Evolutionary conservation across 2,113 vertebrate genomes (phyloP), one percentile per base, ranked within the genome.

Genomic region (Sander lucioperca): DNA sequence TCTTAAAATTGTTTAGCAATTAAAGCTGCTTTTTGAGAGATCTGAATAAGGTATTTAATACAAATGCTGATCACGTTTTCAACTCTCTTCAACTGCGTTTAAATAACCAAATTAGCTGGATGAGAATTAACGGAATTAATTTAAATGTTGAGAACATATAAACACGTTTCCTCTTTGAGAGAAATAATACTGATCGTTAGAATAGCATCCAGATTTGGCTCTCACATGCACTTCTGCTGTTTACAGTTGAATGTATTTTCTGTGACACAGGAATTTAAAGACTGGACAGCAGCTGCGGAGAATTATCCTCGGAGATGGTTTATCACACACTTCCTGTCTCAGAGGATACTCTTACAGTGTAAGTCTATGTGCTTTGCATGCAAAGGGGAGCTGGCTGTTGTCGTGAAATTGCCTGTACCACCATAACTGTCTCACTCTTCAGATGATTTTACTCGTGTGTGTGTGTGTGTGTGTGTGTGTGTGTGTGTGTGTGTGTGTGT

Each of bases 291-390:
- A 93, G 80, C 86, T 94, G 63, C 63, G 14, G 62, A 92, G 48
- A 45, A 62, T 94, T n/a, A 4, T 47, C n/a, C 82, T 94, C 0
- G 66, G 45, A 57, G 86, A 83, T 0, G 54, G 30, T 62, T 78
- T 92, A n/a, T 84, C 83, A 1, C 83, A 87, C 79, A 85, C 80
- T 0, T 59, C 78, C 63, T 93, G 94, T 58, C 91, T 94, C 61
- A 84, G 86, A 81, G 94, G 89, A 72, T 94, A 82, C 79, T 90
- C 91, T 23, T 25, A 23, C 85, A 12, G 72, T 14, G 94, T 93
- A 57, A 88, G 92, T 84, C 16, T n/a, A 2, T 50, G 9, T 50
- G 6, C 14, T 48, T 5, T 51, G 23, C 23, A 18, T 69, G 19
- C 11, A 25, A 23, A 6, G 16, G 14, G 12, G 11, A 3, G 48